Percentiles rank a stretch among this genome's conserved stretches.
Conservation (phyloP, 2,888 invertebrate genomes). For the Boloria selene region DNA sequence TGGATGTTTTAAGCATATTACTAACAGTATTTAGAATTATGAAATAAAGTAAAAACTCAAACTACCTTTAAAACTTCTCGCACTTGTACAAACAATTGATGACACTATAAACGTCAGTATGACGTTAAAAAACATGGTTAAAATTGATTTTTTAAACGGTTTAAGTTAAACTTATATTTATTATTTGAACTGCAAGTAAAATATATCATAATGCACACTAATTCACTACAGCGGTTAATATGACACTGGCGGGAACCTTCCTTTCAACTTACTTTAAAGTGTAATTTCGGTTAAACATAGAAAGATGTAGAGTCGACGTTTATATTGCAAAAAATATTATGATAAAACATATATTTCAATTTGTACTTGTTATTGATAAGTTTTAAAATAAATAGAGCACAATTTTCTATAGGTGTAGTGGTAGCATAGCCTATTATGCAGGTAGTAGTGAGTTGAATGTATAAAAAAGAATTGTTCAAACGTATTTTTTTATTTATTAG, state of each 20-base stretch:
- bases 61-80: constrained; percentile 7
- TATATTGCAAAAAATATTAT: constrained; percentile 5
- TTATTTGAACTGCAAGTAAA: constrained; percentile 4
- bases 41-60: not conserved
- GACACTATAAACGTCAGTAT: not conserved
- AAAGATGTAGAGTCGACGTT: constrained; percentile 54
- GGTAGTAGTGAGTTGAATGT: too few relatives aligned
- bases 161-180: constrained; percentile 1
- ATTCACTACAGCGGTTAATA: constrained; percentile 48
- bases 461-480: too few relatives aligned
- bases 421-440: too few relatives aligned
- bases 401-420: too few relatives aligned
- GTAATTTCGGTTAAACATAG: constrained; percentile 57
- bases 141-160: not conserved
- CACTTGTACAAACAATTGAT: constrained; percentile 8
- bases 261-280: constrained; percentile 68
- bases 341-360: not conserved
- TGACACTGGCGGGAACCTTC: constrained; percentile 57
- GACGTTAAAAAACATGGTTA: constrained; percentile 10
- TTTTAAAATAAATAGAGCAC: not conserved
- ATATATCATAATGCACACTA: constrained; percentile 39
- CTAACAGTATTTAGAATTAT: not conserved
- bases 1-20: too few relatives aligned
- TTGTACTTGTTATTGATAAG: not conserved
- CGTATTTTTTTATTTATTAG: too few relatives aligned